Conservation (phyloP, 2,113 vertebrate species). For the Petromus typicus region DNA sequence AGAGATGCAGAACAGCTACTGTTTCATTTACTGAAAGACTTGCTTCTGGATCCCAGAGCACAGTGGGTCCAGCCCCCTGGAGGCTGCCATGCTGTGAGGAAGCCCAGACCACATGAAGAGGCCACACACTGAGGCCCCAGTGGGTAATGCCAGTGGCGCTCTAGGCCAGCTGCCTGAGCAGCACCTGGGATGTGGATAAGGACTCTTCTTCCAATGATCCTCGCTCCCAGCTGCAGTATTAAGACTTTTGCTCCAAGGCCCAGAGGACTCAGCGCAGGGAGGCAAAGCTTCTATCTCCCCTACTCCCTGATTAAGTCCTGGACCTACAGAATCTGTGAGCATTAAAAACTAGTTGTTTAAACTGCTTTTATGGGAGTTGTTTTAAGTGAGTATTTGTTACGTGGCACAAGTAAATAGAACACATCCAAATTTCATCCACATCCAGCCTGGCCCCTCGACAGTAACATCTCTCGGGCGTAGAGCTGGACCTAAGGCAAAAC, state of each 20-base stretch:
- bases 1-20: neutral
- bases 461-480: neutral
- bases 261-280: neutral
- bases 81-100: constrained; percentile 15
- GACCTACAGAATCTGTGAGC: neutral
- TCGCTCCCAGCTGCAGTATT: neutral
- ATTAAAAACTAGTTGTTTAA: neutral
- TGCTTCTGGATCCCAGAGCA: neutral
- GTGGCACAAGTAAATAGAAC: neutral
- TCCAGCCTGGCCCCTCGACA: too few species aligned
- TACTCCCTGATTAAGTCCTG: neutral
- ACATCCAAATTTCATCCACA: neutral
- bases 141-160: neutral
- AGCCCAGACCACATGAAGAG: neutral
- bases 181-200: neutral
- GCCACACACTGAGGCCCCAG: neutral
- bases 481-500: neutral
- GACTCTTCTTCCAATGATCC: neutral
- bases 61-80: neutral
- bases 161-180: neutral
- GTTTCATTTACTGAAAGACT: neutral
- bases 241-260: neutral
- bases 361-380: neutral
- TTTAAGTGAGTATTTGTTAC: neutral
- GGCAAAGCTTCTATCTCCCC: neutral